Evolutionary conservation across 2,888 invertebrate species (phyloP).

Genomic region (Eupeodes latifasciatus): DNA sequence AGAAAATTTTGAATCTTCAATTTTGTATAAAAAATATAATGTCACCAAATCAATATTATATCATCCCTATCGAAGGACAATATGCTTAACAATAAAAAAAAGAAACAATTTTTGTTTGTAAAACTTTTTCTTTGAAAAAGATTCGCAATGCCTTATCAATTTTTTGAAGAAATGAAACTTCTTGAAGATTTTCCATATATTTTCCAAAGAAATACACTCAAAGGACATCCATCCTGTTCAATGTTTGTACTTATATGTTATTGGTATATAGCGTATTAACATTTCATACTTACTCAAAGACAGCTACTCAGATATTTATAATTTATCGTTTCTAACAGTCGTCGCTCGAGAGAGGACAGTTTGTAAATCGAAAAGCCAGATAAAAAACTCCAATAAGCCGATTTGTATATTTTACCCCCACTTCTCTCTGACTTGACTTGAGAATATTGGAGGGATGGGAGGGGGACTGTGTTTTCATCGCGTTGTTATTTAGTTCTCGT

Average conservation of each 20-base stretch:
- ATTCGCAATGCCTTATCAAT: slow-evolving; percentile 11
- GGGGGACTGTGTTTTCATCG: not conserved
- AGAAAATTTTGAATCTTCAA: no score
- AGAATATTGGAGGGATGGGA: not conserved
- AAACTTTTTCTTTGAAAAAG: not conserved
- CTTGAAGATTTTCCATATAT: slow-evolving; percentile 8
- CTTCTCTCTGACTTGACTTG: slow-evolving; percentile 42
- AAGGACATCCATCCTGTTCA: slow-evolving; percentile 23
- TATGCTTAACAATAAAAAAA: not conserved
- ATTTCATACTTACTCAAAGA: slow-evolving; percentile 37
- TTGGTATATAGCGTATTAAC: slow-evolving; percentile 20
- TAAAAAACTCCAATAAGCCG: slow-evolving; percentile 75
- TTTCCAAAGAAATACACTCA: not conserved
- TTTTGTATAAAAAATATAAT: not conserved
- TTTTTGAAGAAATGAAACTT: not conserved
- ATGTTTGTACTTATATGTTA: not conserved
- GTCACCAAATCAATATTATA: not conserved
- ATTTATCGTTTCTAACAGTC: slow-evolving; percentile 66
- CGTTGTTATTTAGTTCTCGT: not conserved
- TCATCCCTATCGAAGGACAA: not conserved
- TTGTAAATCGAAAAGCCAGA: slow-evolving; percentile 72
- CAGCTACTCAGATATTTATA: slow-evolving; percentile 65
- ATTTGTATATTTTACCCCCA: slow-evolving; percentile 65
- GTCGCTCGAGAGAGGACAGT: slow-evolving; percentile 49
- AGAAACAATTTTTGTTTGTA: not conserved